Percentiles rank a stretch among this genome's conserved stretches.
These are phyloP conservation scores for Pogonocherus hispidulus DNA, from an alignment of 2,888 invertebrate species.

Conservation along the genomic window DNA sequence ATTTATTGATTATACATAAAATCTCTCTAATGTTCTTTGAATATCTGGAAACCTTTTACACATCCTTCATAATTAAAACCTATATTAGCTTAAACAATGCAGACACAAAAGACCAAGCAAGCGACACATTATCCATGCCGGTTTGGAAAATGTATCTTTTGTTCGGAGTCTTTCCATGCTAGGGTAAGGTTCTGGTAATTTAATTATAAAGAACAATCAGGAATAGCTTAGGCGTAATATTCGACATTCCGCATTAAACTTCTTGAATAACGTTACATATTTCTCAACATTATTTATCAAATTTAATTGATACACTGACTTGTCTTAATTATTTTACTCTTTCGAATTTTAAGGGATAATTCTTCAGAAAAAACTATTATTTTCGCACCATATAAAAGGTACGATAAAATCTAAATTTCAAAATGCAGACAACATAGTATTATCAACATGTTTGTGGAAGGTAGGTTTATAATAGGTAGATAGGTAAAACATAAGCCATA, in stretches of 20 bases:
- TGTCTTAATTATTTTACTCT: too few relatives aligned
- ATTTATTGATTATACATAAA: background rate
- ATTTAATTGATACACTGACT: too few relatives aligned
- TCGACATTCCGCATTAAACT: conserved; percentile 1
- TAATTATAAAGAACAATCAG: background rate
- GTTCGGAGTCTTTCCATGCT: background rate
- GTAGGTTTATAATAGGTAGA: too few relatives aligned
- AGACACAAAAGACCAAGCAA: background rate
- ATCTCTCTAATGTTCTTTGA: background rate
- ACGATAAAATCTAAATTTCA: too few relatives aligned
- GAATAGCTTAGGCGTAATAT: background rate
- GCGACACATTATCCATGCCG: conserved; percentile 1
- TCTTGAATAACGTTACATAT: background rate
- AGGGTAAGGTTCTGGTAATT: background rate
- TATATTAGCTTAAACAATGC: background rate
- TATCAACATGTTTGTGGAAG: too few relatives aligned
- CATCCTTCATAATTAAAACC: background rate
- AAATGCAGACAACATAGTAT: too few relatives aligned
- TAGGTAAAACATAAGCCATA: too few relatives aligned
- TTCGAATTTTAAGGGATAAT: too few relatives aligned
- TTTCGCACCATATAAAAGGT: too few relatives aligned
- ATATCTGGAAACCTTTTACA: background rate
- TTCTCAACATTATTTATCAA: too few relatives aligned
- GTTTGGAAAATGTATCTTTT: conserved; percentile 1
- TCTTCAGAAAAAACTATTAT: too few relatives aligned